Evolutionary conservation across 2,113 vertebrate species (phyloP).

Genomic region (Pollimyrus isidori): DNA sequence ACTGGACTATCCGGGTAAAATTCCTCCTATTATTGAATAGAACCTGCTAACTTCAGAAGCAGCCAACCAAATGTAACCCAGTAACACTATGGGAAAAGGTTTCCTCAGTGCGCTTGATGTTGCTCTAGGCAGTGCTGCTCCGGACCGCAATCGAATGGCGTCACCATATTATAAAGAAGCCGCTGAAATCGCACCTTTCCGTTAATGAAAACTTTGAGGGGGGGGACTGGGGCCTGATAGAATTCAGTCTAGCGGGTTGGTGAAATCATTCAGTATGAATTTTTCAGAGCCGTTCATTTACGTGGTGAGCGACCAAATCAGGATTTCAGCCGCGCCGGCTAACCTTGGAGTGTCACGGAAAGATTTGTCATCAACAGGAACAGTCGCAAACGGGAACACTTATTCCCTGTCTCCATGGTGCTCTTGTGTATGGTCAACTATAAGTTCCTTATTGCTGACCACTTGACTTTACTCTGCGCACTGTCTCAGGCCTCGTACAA

Average conservation of each 20-base stretch:
- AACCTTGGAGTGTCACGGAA: neutral
- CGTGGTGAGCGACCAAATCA: neutral
- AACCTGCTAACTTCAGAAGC: neutral
- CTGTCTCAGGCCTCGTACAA: too few species aligned
- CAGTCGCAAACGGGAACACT: neutral
- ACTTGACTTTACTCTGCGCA: neutral
- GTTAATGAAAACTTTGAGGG: neutral
- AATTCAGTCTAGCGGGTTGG: neutral
- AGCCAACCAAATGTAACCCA: neutral
- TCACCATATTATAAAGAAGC: neutral
- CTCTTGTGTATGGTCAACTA: neutral
- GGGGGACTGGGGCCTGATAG: neutral
- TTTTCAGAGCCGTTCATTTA: constrained; percentile 8
- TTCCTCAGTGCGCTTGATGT: neutral
- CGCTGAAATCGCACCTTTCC: neutral
- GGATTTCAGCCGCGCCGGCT: neutral
- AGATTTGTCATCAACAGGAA: neutral
- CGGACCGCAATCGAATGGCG: neutral
- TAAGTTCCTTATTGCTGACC: neutral
- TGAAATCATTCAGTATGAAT: neutral
- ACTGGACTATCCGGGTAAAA: neutral
- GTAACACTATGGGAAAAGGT: neutral
- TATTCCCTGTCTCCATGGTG: neutral
- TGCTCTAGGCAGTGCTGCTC: neutral
- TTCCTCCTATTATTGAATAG: neutral